phyloP scores from a whole-genome alignment of 2,113 vertebrate genomes.

The Lampris megalopsis region DNA sequence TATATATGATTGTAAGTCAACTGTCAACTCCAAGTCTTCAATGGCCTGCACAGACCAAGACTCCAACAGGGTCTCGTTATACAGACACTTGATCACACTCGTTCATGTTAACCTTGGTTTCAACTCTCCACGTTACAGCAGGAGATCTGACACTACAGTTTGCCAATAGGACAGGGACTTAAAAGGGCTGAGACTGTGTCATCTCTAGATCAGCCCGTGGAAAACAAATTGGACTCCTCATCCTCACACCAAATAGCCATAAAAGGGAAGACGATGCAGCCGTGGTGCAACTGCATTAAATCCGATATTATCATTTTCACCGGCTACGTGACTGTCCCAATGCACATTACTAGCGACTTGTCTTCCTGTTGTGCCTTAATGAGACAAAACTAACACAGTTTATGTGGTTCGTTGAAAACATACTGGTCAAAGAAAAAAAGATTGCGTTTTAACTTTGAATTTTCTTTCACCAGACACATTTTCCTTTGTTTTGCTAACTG shows the following conservation, averaged over 20 bases:
- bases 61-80: not conserved
- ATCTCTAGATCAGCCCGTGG: slow-evolving; percentile 13
- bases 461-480: no score
- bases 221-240: not conserved
- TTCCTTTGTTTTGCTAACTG: no score
- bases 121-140: not conserved
- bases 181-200: not conserved
- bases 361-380: no score
- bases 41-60: not conserved
- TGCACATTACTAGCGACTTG: no score
- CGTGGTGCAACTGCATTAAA: no score
- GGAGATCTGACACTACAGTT: slow-evolving; percentile 1
- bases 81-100: not conserved
- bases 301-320: not conserved
- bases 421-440: no score
- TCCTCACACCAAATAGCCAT: not conserved
- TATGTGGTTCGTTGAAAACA: no score
- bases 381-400: no score
- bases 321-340: no score
- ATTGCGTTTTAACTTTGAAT: no score
- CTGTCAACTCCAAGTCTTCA: not conserved
- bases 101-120: slow-evolving; percentile 31
- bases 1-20: no score
- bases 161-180: not conserved
- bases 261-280: not conserved